Conservation (phyloP, 2,797 vertebrate genomes). For the Okamejei kenojei region DNA sequence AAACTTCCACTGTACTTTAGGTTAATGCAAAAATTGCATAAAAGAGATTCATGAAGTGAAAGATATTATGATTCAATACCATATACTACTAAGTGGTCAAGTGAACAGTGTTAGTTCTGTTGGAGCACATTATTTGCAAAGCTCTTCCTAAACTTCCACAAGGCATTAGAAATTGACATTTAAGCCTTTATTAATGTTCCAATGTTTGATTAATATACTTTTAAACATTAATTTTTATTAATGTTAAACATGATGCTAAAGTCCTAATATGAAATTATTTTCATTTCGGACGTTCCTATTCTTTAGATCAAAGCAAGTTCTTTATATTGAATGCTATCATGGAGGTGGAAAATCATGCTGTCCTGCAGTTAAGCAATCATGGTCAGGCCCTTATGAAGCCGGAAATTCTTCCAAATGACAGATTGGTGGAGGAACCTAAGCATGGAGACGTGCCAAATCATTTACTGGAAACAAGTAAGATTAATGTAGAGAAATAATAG, state of each 20-base stretch:
- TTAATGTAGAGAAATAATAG: neutral
- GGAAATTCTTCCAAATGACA: slow-evolving; percentile 58
- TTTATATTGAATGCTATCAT: slow-evolving; percentile 48
- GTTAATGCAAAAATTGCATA: neutral
- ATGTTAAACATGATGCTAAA: slow-evolving; percentile 33
- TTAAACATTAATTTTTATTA: neutral
- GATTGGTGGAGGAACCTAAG: slow-evolving; percentile 64
- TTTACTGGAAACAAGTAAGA: slow-evolving; percentile 76
- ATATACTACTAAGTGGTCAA: neutral
- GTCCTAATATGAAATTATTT: neutral
- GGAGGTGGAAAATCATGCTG: slow-evolving; percentile 55
- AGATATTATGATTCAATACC: neutral
- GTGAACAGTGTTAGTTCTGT: neutral
- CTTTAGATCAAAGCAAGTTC: neutral
- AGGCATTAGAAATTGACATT: neutral
- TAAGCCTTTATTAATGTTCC: too few species aligned
- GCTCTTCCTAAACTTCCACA: neutral
- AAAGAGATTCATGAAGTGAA: neutral
- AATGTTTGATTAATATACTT: neutral
- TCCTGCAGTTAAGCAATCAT: slow-evolving; percentile 37
- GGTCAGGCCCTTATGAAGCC: slow-evolving; percentile 48
- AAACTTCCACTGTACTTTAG: neutral
- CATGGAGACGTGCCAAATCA: slow-evolving; percentile 61
- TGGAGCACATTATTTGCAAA: neutral
- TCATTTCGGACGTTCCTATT: neutral